Evolutionary conservation across 1,140 invertebrate species (phyloP).

Genomic region (Trichonephila inaurata): DNA sequence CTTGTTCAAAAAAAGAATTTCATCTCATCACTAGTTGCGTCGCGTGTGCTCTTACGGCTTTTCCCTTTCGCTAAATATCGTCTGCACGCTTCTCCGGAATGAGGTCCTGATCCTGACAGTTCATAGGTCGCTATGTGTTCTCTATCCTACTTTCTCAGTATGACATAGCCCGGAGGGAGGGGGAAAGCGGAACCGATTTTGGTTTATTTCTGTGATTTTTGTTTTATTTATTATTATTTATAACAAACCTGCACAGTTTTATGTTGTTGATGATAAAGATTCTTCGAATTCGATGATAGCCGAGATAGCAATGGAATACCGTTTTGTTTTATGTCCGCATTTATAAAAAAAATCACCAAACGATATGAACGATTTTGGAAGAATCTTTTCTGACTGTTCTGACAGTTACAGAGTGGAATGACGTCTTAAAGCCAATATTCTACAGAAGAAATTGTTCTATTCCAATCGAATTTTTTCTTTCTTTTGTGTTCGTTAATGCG

Average conservation of each 20-base stretch:
- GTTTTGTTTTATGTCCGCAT: background rate
- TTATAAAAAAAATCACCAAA: background rate
- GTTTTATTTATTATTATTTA: conserved; percentile 18
- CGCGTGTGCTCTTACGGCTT: background rate
- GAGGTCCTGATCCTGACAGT: conserved; percentile 59
- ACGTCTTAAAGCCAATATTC: background rate
- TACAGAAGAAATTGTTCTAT: too few relatives aligned
- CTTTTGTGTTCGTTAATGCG: background rate
- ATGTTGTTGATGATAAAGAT: background rate
- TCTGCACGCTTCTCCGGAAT: conserved; percentile 51
- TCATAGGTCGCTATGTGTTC: conserved; percentile 42
- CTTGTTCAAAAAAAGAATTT: conserved; percentile 27
- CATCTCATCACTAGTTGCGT: conserved; percentile 39
- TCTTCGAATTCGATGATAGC: background rate
- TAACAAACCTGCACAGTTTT: background rate
- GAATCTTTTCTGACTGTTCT: background rate
- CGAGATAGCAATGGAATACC: background rate
- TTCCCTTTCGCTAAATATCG: conserved; percentile 56
- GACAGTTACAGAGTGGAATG: background rate
- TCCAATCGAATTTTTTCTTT: too few relatives aligned
- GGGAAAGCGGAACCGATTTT: background rate
- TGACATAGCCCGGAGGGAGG: conserved; percentile 25
- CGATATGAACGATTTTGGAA: background rate
- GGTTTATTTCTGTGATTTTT: background rate
- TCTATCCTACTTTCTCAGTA: conserved; percentile 1